Evolutionary conservation across 2,888 invertebrate genomes (phyloP).

Genomic region (Anthophora plumipes): DNA sequence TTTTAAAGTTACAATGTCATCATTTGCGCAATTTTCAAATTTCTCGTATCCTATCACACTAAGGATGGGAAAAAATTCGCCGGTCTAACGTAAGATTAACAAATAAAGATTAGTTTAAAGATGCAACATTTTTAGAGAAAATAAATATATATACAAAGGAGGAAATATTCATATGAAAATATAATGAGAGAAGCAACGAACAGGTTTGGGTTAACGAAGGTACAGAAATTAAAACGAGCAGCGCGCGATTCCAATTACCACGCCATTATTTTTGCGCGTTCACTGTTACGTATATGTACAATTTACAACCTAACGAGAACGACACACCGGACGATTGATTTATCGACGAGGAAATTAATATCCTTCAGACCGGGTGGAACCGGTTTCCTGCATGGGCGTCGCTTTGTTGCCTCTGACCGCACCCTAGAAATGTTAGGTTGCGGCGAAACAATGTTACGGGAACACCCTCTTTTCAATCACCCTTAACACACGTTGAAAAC

Average conservation of each 20-base stretch:
- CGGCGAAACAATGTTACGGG: slow-evolving; percentile 55
- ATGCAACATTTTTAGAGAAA: neutral
- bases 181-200: slow-evolving; percentile 1
- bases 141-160: no score
- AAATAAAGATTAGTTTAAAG: no score
- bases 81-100: no score
- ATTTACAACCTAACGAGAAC: slow-evolving; percentile 47
- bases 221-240: slow-evolving; percentile 37
- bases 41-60: no score
- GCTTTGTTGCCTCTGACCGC: slow-evolving; percentile 73
- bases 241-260: slow-evolving; percentile 47
- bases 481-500: slow-evolving; percentile 62
- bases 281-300: slow-evolving; percentile 38
- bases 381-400: slow-evolving; percentile 62
- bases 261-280: slow-evolving; percentile 44
- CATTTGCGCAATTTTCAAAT: no score
- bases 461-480: slow-evolving; percentile 72
- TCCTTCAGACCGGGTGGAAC: slow-evolving; percentile 46
- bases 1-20: no score
- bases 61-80: no score
- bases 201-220: slow-evolving; percentile 32
- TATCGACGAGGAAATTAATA: slow-evolving; percentile 63
- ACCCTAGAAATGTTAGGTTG: slow-evolving; percentile 59
- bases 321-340: slow-evolving; percentile 57
- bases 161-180: neutral